Evolutionary conservation across 2,113 vertebrate species (phyloP).

Genomic region (Struthio camelus): DNA sequence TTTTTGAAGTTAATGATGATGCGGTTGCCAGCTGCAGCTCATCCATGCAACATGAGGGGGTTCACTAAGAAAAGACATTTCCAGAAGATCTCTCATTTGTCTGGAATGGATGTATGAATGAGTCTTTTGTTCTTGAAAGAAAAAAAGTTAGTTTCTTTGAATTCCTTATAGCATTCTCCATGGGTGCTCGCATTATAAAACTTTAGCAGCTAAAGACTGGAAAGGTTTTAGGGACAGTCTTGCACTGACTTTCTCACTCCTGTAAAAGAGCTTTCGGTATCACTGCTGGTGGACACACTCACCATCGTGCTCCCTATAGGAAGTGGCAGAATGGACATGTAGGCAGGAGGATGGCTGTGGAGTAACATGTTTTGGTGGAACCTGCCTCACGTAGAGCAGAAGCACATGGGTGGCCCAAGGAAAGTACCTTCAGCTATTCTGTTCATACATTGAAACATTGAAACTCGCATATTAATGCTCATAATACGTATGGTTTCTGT

Average conservation of each 20-base stretch:
- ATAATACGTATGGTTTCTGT: background rate
- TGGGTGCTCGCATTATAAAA: background rate
- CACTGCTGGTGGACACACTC: rapidly evolving
- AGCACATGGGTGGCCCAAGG: background rate
- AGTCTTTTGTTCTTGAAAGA: background rate
- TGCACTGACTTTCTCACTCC: background rate
- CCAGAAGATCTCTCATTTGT: background rate
- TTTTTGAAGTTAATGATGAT: background rate
- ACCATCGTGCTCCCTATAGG: rapidly evolving
- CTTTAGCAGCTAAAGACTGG: background rate
- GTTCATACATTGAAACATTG: background rate
- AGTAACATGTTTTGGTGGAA: background rate
- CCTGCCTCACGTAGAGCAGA: background rate
- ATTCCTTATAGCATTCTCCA: background rate
- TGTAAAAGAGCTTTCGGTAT: background rate
- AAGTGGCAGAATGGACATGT: background rate
- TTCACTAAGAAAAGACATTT: background rate
- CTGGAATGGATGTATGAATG: background rate
- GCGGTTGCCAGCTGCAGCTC: background rate
- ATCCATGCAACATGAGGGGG: background rate
- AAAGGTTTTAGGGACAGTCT: background rate
- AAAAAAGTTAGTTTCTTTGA: background rate
- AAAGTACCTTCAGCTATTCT: background rate
- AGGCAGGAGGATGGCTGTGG: background rate
- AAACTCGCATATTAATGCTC: background rate